Conservation (phyloP, 2,888 invertebrate genomes). For the Acanthoscelides obtectus region DNA sequence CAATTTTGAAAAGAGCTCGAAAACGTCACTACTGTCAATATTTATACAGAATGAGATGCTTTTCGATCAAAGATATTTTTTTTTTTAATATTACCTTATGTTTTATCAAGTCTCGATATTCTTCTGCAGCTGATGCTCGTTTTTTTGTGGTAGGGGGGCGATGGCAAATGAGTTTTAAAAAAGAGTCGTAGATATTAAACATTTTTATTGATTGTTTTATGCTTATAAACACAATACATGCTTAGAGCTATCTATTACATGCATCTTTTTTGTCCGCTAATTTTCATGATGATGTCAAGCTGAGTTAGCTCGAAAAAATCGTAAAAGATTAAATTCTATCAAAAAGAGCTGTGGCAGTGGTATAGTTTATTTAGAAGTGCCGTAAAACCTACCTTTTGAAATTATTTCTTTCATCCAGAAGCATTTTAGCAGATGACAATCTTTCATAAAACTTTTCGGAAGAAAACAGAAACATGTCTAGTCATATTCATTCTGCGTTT, state of each 20-base stretch:
- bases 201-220: not conserved
- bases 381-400: not conserved
- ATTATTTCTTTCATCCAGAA: too few species aligned
- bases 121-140: too few species aligned
- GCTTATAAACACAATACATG: not conserved
- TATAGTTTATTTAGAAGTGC: not conserved
- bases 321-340: not conserved
- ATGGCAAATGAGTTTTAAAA: too few species aligned
- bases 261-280: not conserved
- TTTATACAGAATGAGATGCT: not conserved
- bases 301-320: too few species aligned
- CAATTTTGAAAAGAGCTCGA: not conserved
- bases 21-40: not conserved
- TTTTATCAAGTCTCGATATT: too few species aligned
- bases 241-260: not conserved
- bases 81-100: too few species aligned
- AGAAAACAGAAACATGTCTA: too few species aligned
- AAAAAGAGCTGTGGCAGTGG: not conserved
- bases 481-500: too few species aligned
- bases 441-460: too few species aligned
- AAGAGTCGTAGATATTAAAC: not conserved
- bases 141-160: too few species aligned
- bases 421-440: too few species aligned
- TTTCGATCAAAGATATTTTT: too few species aligned
- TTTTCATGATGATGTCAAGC: not conserved